Evolutionary conservation across 64 coral and sea anemone genomes (phyloP).

Genomic region (Porites australiensis): DNA sequence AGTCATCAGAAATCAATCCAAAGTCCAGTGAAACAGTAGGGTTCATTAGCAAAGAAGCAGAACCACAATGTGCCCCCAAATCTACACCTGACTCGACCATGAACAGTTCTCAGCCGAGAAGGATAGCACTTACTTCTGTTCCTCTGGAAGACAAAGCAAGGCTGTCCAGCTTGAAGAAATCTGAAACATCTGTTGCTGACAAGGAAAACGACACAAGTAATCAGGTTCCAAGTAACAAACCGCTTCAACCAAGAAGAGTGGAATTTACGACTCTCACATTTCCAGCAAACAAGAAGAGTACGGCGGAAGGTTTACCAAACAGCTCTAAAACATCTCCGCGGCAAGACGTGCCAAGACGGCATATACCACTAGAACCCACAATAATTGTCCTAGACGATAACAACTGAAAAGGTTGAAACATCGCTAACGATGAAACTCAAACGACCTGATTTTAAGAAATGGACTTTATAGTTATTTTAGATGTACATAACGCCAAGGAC

Average conservation of each 20-base stretch:
- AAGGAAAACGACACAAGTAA: conserved; percentile 18
- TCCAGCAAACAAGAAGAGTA: neutral
- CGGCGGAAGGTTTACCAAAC: neutral
- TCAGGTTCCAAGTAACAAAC: neutral
- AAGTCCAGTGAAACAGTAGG: no score
- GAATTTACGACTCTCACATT: conserved; percentile 10
- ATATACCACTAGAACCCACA: conserved; percentile 59
- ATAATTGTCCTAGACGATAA: conserved; percentile 49
- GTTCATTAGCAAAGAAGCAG: no score
- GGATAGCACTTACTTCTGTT: conserved; percentile 17
- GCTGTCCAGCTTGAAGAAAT: neutral
- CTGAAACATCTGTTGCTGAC: neutral
- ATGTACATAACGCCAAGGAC: no score
- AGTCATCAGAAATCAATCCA: neutral
- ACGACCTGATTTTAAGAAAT: no score
- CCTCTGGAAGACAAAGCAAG: neutral
- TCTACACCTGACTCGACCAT: neutral
- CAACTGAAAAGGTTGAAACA: neutral
- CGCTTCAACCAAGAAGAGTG: conserved; percentile 13
- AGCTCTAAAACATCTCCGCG: neutral
- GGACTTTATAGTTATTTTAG: no score
- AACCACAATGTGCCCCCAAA: neutral
- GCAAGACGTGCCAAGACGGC: neutral
- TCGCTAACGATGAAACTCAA: no score
- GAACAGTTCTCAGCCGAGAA: neutral